Conservation (phyloP, 2,113 vertebrate species). For the Grammomys surdaster region DNA sequence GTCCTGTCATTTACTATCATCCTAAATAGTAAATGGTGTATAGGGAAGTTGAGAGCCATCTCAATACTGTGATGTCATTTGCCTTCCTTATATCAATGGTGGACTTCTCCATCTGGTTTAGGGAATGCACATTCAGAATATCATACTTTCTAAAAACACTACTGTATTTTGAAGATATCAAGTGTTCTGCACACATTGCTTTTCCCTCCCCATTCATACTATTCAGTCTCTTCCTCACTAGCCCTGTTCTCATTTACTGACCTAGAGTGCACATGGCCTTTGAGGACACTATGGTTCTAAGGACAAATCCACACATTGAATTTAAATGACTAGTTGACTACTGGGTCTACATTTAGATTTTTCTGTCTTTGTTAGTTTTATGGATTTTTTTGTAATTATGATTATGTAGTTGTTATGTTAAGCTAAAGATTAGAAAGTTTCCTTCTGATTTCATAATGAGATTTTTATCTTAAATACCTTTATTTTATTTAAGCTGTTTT, state of each 20-base stretch:
- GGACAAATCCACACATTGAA: slow-evolving; percentile 27
- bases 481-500: background rate
- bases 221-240: background rate
- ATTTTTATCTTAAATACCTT: slow-evolving; percentile 1
- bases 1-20: background rate
- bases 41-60: background rate
- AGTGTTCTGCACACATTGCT: background rate
- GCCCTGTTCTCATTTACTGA: background rate
- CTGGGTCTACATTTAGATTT: slow-evolving; percentile 54
- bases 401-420: slow-evolving; percentile 49
- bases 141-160: background rate
- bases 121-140: background rate
- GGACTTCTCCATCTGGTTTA: background rate
- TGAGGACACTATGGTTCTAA: background rate
- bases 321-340: slow-evolving; percentile 61
- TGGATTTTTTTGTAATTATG: slow-evolving; percentile 9
- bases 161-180: background rate
- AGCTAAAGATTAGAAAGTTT: slow-evolving; percentile 41
- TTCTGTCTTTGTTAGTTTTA: background rate
- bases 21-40: background rate
- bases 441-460: slow-evolving; percentile 23
- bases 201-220: background rate
- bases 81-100: background rate
- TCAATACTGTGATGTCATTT: background rate
- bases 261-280: background rate